These are phyloP conservation scores for Dallia pectoralis DNA, from an alignment of 2,797 vertebrate species.

Conservation along the genomic window DNA sequence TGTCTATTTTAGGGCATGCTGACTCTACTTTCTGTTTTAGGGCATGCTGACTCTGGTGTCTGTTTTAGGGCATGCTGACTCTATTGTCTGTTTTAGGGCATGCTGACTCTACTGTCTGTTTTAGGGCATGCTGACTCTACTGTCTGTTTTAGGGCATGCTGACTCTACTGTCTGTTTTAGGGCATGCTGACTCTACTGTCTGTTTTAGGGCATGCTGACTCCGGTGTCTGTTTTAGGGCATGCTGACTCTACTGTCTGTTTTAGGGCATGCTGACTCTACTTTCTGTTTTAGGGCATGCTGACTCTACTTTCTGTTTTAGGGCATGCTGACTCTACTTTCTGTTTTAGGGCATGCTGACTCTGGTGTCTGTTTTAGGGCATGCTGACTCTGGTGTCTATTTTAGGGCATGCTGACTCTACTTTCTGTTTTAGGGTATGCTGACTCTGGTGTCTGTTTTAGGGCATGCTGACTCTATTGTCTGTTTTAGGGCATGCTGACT, in stretches of 20 bases:
- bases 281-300: conserved; percentile 89
- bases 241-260: conserved; percentile 91
- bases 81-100: conserved; percentile 80
- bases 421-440: conserved; percentile 88
- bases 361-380: conserved; percentile 90
- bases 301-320: too few relatives aligned
- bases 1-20: too few relatives aligned
- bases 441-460: conserved; percentile 91
- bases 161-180: conserved; percentile 91
- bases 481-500: conserved; percentile 90
- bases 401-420: too few relatives aligned
- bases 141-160: conserved; percentile 86
- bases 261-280: too few relatives aligned
- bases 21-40: conserved; percentile 74
- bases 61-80: too few relatives aligned
- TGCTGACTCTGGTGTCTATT: conserved; percentile 91
- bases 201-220: conserved; percentile 90
- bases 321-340: too few relatives aligned
- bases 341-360: conserved; percentile 90
- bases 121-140: too few relatives aligned
- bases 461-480: too few relatives aligned
- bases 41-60: conserved; percentile 96
- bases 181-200: too few relatives aligned
- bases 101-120: conserved; percentile 95
- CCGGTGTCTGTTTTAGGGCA: conserved; percentile 89